Evolutionary conservation across 2,797 vertebrate species (phyloP).

Genomic region (Tamandua tetradactyla): DNA sequence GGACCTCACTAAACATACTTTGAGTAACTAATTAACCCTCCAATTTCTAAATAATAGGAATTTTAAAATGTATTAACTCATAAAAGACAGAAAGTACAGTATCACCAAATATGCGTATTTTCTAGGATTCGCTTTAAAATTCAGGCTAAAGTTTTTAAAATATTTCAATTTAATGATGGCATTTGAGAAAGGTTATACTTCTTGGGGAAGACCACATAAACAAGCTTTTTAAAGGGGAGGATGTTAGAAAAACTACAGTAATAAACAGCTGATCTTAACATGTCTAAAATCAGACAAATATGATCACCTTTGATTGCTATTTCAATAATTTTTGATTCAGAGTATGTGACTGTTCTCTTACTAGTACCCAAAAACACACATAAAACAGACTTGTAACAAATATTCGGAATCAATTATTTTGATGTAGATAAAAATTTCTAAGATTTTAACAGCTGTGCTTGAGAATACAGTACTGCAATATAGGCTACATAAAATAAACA

Average conservation of each 20-base stretch:
- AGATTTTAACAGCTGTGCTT: conserved; percentile 61
- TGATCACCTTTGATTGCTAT: conserved; percentile 63
- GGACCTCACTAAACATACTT: neutral
- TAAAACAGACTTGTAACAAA: conserved; percentile 55
- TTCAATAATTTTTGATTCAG: conserved; percentile 58
- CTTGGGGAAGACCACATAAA: conserved; percentile 30
- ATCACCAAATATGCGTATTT: conserved; percentile 27
- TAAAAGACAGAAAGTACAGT: conserved; percentile 45
- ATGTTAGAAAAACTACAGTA: conserved; percentile 44
- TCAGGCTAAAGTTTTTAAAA: neutral
- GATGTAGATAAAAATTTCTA: conserved; percentile 51
- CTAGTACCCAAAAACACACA: conserved; percentile 48
- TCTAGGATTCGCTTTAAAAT: conserved; percentile 34
- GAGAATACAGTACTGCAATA: conserved; percentile 66
- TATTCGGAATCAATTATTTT: conserved; percentile 60
- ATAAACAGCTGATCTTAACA: conserved; percentile 40
- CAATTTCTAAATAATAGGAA: conserved; percentile 36
- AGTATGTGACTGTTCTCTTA: conserved; percentile 23
- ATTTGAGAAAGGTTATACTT: conserved; percentile 50
- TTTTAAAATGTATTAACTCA: conserved; percentile 19
- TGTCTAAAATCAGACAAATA: conserved; percentile 63
- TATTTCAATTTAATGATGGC: conserved; percentile 53
- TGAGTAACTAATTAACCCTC: conserved; percentile 3
- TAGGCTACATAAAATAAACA: conserved; percentile 72
- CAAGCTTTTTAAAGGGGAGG: neutral